Conservation (phyloP, 2,113 vertebrate genomes). For the Glareola pratincola region DNA sequence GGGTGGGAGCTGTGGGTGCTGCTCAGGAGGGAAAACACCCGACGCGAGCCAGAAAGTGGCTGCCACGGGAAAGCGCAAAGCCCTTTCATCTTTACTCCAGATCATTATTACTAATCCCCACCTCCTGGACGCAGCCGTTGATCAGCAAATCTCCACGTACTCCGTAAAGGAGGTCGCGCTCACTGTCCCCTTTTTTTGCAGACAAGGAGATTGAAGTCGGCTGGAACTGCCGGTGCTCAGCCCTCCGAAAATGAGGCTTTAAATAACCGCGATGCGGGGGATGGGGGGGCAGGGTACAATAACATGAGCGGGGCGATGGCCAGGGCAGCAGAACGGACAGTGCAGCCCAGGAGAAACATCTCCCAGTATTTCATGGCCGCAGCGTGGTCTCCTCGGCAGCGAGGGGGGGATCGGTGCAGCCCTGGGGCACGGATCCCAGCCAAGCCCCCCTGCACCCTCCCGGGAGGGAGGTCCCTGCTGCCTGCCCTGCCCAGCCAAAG, state of each 20-base stretch:
- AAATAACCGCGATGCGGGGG: background rate
- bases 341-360: background rate
- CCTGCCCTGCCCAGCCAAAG: background rate
- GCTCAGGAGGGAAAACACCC: background rate
- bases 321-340: background rate
- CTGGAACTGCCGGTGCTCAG: background rate
- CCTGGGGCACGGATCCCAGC: background rate
- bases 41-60: background rate
- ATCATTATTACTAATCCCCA: background rate
- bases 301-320: background rate
- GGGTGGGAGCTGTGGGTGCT: background rate
- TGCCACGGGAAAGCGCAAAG: background rate
- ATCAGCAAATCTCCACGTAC: background rate
- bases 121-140: background rate
- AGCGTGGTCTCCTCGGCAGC: background rate
- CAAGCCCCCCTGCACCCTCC: background rate
- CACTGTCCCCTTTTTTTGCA: background rate
- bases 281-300: background rate
- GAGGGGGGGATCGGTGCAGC: background rate
- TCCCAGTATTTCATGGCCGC: rapidly evolving
- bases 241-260: background rate
- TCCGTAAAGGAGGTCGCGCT: background rate
- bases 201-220: background rate
- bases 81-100: background rate
- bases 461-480: rapidly evolving